phyloP scores from a whole-genome alignment of 2,797 vertebrate genomes.

The Gallinago nigripennis region DNA sequence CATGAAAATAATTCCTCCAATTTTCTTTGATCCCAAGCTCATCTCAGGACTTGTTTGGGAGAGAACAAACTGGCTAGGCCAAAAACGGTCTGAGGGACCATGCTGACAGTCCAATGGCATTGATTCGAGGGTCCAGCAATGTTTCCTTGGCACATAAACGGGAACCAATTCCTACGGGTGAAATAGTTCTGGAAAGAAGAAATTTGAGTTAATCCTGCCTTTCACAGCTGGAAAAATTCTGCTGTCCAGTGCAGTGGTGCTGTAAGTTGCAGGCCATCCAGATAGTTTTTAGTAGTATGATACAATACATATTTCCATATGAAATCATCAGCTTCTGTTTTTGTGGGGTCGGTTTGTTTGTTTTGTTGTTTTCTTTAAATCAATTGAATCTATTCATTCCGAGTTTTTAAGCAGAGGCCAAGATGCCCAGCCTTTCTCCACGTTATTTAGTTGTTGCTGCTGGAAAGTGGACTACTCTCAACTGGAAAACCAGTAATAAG shows the following conservation, averaged over 20 bases:
- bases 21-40: background rate
- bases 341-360: background rate
- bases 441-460: background rate
- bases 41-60: background rate
- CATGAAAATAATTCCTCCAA: background rate
- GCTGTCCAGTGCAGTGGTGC: background rate
- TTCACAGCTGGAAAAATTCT: background rate
- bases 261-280: background rate
- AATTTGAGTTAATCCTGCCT: background rate
- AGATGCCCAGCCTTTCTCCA: background rate
- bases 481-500: background rate
- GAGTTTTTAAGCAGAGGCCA: background rate
- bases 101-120: background rate
- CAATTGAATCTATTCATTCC: background rate
- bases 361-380: background rate
- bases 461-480: background rate
- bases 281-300: background rate
- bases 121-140: background rate
- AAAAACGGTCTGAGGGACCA: background rate
- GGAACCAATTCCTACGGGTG: background rate
- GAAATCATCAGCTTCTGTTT: background rate
- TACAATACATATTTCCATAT: background rate
- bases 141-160: background rate
- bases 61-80: background rate
- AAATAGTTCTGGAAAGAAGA: background rate